A percentile compares a stretch with the other conserved stretches of the same genome.
These are phyloP conservation scores for Tachypleus tridentatus DNA, from an alignment of 1,140 invertebrate genomes.

Conservation along the genomic window DNA sequence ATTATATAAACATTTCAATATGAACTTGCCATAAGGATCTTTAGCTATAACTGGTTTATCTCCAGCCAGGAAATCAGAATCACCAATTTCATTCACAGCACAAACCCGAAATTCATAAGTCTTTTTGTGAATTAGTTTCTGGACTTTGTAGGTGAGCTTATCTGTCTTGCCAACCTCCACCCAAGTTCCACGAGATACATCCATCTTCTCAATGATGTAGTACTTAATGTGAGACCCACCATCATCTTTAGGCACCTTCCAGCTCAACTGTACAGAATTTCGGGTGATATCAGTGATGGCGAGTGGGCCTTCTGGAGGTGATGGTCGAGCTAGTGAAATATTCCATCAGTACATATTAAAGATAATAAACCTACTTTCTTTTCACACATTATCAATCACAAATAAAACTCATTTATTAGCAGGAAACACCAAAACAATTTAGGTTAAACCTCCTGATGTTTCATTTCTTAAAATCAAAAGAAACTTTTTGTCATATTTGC, in stretches of 20 bases:
- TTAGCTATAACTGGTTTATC: constrained; percentile 77
- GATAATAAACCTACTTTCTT: too few species aligned
- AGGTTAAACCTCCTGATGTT: too few species aligned
- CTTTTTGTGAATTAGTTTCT: constrained; percentile 77
- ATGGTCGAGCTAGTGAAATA: constrained; percentile 57
- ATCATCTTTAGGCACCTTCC: constrained; percentile 72
- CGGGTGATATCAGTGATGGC: constrained; percentile 73
- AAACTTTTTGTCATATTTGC: too few species aligned
- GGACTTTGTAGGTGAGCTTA: constrained; percentile 66
- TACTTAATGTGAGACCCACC: constrained; percentile 89
- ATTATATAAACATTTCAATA: too few species aligned
- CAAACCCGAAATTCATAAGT: constrained; percentile 78
- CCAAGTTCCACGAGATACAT: constrained; percentile 87
- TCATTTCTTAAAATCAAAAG: too few species aligned
- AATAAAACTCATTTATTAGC: too few species aligned
- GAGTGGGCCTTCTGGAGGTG: constrained; percentile 71
- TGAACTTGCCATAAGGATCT: constrained; percentile 64
- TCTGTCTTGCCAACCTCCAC: constrained; percentile 80
- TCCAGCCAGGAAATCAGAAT: constrained; percentile 82
- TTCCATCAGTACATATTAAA: too few species aligned
- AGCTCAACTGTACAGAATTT: constrained; percentile 71
- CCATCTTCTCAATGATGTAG: constrained; percentile 96
- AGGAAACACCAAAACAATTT: too few species aligned
- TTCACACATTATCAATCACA: too few species aligned
- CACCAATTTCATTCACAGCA: constrained; percentile 88